Evolutionary conservation across 2,888 invertebrate genomes (phyloP).

Genomic region (Campoplex nolae): DNA sequence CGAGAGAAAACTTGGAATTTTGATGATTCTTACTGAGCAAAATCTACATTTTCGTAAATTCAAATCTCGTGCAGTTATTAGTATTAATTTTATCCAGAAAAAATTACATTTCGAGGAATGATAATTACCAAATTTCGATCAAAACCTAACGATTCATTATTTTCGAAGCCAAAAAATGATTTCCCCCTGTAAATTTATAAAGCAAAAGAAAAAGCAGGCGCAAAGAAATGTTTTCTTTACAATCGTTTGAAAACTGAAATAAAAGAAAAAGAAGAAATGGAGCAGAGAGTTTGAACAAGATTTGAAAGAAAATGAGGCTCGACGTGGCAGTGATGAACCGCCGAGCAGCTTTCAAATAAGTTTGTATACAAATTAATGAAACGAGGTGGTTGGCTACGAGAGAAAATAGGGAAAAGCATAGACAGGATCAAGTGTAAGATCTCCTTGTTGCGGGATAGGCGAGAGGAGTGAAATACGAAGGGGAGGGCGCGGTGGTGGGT

Average conservation of each 20-base stretch:
- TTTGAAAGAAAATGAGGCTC: neutral
- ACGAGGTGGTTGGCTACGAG: neutral
- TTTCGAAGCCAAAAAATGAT: no score
- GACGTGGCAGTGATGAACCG: neutral
- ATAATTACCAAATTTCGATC: no score
- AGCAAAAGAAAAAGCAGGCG: no score
- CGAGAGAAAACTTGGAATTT: no score
- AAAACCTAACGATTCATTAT: no score
- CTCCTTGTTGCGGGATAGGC: constrained; percentile 41
- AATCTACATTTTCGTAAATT: no score
- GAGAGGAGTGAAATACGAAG: constrained; percentile 1
- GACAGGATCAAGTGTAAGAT: constrained; percentile 64
- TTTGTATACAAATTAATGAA: neutral
- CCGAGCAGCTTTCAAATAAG: neutral
- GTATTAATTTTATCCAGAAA: no score
- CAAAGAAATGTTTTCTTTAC: neutral
- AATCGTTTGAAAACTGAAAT: neutral
- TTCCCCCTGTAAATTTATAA: no score
- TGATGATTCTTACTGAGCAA: no score
- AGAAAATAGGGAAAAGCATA: neutral
- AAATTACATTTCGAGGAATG: no score
- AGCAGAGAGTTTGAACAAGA: neutral
- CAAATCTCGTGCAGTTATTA: no score
- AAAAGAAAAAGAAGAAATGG: neutral
- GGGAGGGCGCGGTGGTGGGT: constrained; percentile 43